These are phyloP conservation scores for Hymenochirus boettgeri DNA, from an alignment of 2,113 vertebrate genomes.

Conservation along the genomic window DNA sequence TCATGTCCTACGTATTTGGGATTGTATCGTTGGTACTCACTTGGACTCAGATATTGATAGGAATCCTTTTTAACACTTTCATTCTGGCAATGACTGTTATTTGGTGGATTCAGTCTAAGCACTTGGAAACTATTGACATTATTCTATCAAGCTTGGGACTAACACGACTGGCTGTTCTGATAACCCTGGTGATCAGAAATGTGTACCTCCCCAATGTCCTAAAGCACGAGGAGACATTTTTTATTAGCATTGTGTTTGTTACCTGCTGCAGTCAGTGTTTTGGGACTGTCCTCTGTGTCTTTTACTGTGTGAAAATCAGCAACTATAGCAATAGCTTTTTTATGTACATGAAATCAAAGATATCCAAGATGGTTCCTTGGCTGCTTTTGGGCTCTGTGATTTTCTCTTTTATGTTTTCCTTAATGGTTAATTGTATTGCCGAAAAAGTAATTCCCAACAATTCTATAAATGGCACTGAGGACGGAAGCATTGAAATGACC, in stretches of 20 bases:
- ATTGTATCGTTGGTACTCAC: neutral
- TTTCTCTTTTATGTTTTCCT: fast-evolving
- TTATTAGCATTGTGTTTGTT: neutral
- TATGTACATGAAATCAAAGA: neutral
- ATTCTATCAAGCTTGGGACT: neutral
- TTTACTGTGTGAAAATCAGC: constrained; percentile 19
- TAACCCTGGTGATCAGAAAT: too few relatives aligned
- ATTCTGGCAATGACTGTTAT: neutral
- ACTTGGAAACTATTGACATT: neutral
- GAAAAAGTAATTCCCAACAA: too few relatives aligned
- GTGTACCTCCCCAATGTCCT: too few relatives aligned
- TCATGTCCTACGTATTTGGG: neutral
- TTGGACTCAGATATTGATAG: neutral
- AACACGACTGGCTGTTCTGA: neutral
- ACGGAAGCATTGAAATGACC: neutral
- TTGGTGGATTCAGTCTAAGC: neutral
- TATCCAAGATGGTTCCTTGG: constrained; percentile 28
- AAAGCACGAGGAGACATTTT: neutral
- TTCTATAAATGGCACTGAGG: neutral
- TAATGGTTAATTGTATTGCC: too few relatives aligned
- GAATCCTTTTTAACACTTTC: neutral
- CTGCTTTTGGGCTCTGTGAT: constrained; percentile 31
- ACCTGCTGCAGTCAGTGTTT: neutral
- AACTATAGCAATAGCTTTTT: neutral
- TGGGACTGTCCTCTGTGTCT: neutral